Conservation (phyloP, 2,797 vertebrate genomes). For the Lacerta agilis region DNA sequence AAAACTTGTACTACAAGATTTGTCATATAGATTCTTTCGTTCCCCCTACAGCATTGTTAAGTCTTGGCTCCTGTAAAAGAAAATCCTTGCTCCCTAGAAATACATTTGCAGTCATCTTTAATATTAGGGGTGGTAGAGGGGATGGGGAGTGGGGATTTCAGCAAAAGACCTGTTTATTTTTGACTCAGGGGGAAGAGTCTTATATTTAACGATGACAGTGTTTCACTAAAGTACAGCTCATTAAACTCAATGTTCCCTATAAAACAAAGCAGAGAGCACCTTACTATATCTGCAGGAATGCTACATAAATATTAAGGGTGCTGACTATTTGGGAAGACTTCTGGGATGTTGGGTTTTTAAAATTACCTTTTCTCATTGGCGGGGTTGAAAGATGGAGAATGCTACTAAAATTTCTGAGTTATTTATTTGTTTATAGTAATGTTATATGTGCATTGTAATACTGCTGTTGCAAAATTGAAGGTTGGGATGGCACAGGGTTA, state of each 20-base stretch:
- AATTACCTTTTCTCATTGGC: background rate
- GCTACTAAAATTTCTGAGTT: background rate
- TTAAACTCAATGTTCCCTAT: background rate
- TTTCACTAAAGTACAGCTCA: constrained; percentile 12
- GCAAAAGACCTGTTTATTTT: constrained; percentile 52
- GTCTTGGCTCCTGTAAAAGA: constrained; percentile 75
- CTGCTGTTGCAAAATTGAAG: no score
- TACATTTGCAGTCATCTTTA: constrained; percentile 68
- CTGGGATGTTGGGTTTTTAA: background rate
- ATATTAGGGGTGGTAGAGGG: background rate
- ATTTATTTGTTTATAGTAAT: no score
- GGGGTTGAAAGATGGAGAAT: background rate
- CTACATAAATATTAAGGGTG: background rate
- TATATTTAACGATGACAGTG: constrained; percentile 9
- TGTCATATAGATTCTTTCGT: constrained; percentile 78
- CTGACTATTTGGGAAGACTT: background rate
- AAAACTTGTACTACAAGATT: constrained; percentile 84
- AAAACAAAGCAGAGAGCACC: constrained; percentile 13
- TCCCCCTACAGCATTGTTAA: constrained; percentile 71
- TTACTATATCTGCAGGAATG: background rate
- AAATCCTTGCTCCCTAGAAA: constrained; percentile 62
- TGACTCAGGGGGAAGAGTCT: constrained; percentile 42
- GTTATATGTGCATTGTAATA: no score
- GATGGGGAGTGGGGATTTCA: constrained; percentile 26
- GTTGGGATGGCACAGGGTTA: no score